Evolutionary conservation across 2,888 invertebrate species (phyloP).

Genomic region (Archips crataeganus): DNA sequence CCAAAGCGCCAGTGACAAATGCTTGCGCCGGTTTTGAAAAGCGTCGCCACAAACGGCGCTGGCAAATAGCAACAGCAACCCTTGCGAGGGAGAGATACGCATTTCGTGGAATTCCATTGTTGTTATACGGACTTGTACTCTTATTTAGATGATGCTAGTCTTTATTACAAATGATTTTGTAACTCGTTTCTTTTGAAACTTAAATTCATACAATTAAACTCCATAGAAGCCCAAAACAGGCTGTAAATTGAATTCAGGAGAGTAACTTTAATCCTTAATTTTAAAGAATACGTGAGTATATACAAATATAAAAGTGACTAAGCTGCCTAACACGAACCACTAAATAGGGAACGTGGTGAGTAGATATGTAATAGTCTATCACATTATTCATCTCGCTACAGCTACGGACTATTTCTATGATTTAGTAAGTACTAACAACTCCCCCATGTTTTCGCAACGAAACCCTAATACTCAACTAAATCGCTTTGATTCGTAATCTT

Average conservation of each 20-base stretch:
- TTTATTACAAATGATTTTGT: slow-evolving; percentile 13
- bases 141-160: slow-evolving; percentile 15
- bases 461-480: slow-evolving; percentile 33
- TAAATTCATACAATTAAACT: background rate
- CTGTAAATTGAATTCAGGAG: no score
- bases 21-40: slow-evolving; percentile 51
- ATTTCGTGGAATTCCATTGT: slow-evolving; percentile 29
- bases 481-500: slow-evolving; percentile 41
- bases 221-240: no score
- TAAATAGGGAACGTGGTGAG: background rate
- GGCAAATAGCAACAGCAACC: slow-evolving; percentile 47
- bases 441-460: slow-evolving; percentile 24
- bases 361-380: background rate
- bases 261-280: no score
- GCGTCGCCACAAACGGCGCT: slow-evolving; percentile 53
- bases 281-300: no score
- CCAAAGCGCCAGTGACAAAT: slow-evolving; percentile 59
- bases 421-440: slow-evolving; percentile 8
- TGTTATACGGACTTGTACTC: slow-evolving; percentile 10
- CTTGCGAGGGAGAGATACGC: slow-evolving; percentile 22
- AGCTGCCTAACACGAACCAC: background rate
- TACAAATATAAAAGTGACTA: background rate
- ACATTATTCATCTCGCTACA: slow-evolving; percentile 2
- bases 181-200: background rate
- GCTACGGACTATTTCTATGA: slow-evolving; percentile 1